Evolutionary conservation across 2,797 vertebrate species (phyloP).

Genomic region (Neomorphus geoffroyi): DNA sequence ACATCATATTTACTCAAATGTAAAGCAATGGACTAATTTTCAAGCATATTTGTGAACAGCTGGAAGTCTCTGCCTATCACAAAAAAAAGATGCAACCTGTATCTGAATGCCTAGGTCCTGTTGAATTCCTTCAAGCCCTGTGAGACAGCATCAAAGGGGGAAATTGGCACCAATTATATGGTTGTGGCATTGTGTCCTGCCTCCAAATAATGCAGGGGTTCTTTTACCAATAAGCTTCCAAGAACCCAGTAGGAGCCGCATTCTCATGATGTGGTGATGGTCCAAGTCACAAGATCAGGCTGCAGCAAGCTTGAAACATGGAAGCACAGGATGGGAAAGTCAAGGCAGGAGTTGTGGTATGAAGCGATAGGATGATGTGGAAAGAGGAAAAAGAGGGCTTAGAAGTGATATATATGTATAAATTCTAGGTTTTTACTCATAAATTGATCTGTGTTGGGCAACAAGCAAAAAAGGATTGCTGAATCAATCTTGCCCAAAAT

Average conservation of each 20-base stretch:
- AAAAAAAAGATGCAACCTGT: not conserved
- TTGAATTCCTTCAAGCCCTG: not conserved
- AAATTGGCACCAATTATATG: not conserved
- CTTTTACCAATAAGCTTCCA: not conserved
- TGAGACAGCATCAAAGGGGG: not conserved
- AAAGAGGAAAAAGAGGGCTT: not conserved
- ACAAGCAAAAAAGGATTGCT: not conserved
- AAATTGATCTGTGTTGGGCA: not conserved
- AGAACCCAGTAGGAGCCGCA: not conserved
- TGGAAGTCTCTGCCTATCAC: not conserved
- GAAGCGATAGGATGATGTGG: not conserved
- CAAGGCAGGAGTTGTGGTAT: not conserved
- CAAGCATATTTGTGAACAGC: not conserved
- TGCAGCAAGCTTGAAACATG: not conserved
- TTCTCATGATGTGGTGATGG: not conserved
- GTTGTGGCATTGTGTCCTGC: not conserved
- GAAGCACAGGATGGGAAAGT: not conserved
- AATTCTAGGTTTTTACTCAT: not conserved
- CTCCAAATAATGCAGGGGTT: not conserved
- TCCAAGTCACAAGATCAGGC: not conserved
- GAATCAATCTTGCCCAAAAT: not conserved
- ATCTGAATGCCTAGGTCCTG: not conserved
- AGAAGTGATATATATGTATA: not conserved
- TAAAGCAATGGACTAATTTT: slow-evolving; percentile 31
- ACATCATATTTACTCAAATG: slow-evolving; percentile 8